Conservation (phyloP, 2,113 vertebrate genomes). For the Hystrix cristata region DNA sequence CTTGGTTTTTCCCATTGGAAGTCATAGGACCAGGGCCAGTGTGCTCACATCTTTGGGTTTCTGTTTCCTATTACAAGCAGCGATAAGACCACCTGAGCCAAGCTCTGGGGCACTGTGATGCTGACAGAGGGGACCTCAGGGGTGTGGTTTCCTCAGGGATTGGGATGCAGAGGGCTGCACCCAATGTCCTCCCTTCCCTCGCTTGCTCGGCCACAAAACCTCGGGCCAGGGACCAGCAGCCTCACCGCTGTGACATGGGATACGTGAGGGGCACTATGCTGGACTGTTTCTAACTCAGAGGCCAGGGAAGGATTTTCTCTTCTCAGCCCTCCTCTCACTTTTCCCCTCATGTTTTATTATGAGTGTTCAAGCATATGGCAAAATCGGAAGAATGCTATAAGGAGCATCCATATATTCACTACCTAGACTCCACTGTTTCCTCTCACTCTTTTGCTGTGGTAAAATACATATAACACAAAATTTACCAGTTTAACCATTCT, state of each 20-base stretch:
- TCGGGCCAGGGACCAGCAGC: neutral
- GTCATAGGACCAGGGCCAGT: neutral
- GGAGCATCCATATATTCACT: rapidly evolving
- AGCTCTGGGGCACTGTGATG: neutral
- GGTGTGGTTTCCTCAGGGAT: neutral
- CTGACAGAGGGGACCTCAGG: neutral
- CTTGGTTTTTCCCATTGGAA: neutral
- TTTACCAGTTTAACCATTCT: too few relatives aligned
- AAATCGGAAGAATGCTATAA: neutral
- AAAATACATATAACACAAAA: neutral
- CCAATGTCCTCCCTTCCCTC: neutral
- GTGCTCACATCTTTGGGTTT: neutral
- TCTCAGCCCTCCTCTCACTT: too few relatives aligned
- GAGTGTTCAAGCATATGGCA: neutral
- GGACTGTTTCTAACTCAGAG: rapidly evolving
- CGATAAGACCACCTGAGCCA: neutral
- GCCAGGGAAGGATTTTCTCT: neutral
- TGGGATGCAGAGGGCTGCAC: neutral
- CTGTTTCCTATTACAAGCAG: neutral
- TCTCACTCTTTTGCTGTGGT: neutral
- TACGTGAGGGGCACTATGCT: rapidly evolving
- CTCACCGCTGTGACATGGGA: neutral
- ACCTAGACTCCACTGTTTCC: neutral
- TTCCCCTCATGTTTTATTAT: rapidly evolving
- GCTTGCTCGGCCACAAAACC: neutral